Evolutionary conservation across 2,113 vertebrate species (phyloP), one percentile per base, ranked within the genome.

Genomic region (Odocoileus hemionus): DNA sequence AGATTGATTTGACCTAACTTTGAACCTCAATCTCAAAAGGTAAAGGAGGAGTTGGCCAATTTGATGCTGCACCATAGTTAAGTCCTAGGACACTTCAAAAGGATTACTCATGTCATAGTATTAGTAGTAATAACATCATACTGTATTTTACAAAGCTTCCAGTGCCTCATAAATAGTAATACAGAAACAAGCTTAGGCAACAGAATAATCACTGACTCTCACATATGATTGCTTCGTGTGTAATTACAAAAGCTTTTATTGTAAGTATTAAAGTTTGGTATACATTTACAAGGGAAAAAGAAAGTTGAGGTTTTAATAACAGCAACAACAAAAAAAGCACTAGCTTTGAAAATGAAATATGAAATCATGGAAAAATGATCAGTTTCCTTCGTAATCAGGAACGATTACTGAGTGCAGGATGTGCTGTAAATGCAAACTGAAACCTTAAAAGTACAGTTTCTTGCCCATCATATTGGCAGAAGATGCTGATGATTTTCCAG

Each of bases 281-380:
- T 84, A 83, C 50, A 74, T 78, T 96, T 88, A 88, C 26, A 80
- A 96, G 39, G 82, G 78, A 54, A 85, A 82, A 64, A 45, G 54
- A 90, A 95, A 93, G 17, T 70, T 80, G 57, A 92, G 36, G 36
- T 94, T 86, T 74, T 74, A 52, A 36, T 91, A 84, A 67, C 88
- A 26, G 5, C 67, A 23, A 39, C 67, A 70, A 23, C 25, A 88
- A 60, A 91, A 78, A 94, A 95, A 60, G 0, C 33, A 39, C 45
- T 52, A 91, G 74, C 55, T 95, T 96, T 94, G 64, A 94, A 89
- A 89, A 85, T 74, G 52, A 91, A 94, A 74, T 80, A 87, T 14
- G 78, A 84, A 82, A 80, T 67, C 57, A 11, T 36, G 57, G 58
- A 55, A 78, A 30, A 88, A 39, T 5, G 9, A 43, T 60, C 64